Base-by-base conservation (phyloP, 2,888 invertebrate species). In the Drepana falcataria region DNA sequence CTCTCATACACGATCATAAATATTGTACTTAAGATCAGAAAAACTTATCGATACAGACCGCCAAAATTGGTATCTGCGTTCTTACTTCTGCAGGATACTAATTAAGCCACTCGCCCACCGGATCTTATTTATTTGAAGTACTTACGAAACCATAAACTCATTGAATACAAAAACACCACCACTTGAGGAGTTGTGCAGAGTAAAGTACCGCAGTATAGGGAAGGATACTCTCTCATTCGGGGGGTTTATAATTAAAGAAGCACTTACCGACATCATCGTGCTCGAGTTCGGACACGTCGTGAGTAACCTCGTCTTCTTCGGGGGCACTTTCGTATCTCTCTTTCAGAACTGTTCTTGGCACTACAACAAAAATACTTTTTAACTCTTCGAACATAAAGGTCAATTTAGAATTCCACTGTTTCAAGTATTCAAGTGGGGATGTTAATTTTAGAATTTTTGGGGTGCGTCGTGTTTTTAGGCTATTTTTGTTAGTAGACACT, bases 311-410 rank as follows among this genome's bases (percentile, higher is more conserved):
- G 79, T 96, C 97, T 61, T 94, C 92, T 81, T 96, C 96, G 51
- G 95, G 93, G 37, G 94, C 93, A 59, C 95, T 95, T 76, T 96
- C 95, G 84, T 95, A 96, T 65, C 95, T 93, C 83, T 96, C 96
- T 77, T 95, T 95, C 59, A 97, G 89, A 54, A 97, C 96, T 77
- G 95, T 95, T 63, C 96, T 92, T 2, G 96, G 96, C 62, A 97
- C 97, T 97, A 91, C 75, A 81, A 81, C 60, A 59, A 83, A 79
- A 72, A 61, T 61, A 57, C 58, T 76, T 83, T 73, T 79, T 83
- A 81, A 63, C 4, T 47, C 48, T 48, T 57, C 35, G 2, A 2
- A 2, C 2, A 56, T 68, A 83, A 69, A 70, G 69, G 52, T 51
- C 56, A 63, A 64, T 70, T 68, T 64, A 35, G 53, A 51, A 49